These are phyloP conservation scores for Melipona beecheii DNA, from an alignment of 2,888 invertebrate species.

Conservation along the genomic window DNA sequence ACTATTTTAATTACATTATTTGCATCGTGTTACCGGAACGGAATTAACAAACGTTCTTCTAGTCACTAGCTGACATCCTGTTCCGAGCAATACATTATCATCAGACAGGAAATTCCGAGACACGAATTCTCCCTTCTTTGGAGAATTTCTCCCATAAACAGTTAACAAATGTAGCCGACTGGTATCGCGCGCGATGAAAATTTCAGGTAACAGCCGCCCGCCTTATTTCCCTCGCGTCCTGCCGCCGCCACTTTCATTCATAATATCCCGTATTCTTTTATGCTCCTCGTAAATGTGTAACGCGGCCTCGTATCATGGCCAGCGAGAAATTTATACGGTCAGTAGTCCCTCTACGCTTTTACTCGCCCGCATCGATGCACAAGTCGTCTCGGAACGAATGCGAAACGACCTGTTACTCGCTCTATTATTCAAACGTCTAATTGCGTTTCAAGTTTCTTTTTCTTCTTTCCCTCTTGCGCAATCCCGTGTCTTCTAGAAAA, in stretches of 20 bases:
- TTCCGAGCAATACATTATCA: neutral
- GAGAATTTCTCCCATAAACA: conserved; percentile 34
- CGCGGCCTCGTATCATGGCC: conserved; percentile 27
- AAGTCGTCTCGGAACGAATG: neutral
- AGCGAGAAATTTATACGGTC: conserved; percentile 44
- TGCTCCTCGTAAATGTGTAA: conserved; percentile 59
- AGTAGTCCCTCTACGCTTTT: conserved; percentile 21
- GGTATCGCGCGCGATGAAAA: conserved; percentile 50
- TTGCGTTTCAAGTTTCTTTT: conserved; percentile 12
- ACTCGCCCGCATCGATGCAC: neutral
- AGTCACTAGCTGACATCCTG: too few relatives aligned
- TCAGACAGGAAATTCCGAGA: neutral
- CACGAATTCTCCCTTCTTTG: neutral
- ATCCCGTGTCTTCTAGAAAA: neutral
- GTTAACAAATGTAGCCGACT: conserved; percentile 57
- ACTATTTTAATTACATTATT: too few relatives aligned
- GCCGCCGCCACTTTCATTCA: conserved; percentile 72
- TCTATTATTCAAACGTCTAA: conserved; percentile 39
- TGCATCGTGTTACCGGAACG: too few relatives aligned
- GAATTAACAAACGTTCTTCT: too few relatives aligned
- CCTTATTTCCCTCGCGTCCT: conserved; percentile 73
- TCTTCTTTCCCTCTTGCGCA: too few relatives aligned
- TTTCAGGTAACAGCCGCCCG: conserved; percentile 53
- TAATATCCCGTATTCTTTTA: conserved; percentile 72
- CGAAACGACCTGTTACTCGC: neutral